These are phyloP conservation scores for Psilanteris sp. DNA, from an alignment of 1,140 invertebrate genomes.

Conservation along the genomic window DNA sequence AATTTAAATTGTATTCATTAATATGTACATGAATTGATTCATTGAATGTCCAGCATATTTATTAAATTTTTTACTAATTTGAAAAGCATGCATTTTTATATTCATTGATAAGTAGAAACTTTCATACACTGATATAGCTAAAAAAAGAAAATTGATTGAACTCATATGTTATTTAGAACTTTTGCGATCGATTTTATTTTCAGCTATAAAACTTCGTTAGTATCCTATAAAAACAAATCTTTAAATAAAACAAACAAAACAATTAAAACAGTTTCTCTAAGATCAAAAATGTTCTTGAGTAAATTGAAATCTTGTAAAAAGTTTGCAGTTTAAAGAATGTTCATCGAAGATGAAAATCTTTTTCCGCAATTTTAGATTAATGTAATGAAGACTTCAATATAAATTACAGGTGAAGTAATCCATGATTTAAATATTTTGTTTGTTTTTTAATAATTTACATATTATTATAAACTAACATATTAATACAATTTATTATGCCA, in stretches of 20 bases:
- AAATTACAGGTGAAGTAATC: too few relatives aligned
- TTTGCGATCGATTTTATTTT: constrained; percentile 26
- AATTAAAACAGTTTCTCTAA: constrained; percentile 35
- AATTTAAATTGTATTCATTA: too few relatives aligned
- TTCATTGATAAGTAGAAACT: too few relatives aligned
- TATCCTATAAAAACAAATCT: constrained; percentile 39
- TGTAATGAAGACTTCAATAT: constrained; percentile 27
- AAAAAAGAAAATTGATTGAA: not conserved
- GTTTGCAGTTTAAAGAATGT: constrained; percentile 22
- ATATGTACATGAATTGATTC: too few relatives aligned
- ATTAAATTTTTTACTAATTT: too few relatives aligned
- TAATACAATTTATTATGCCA: too few relatives aligned
- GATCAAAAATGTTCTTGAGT: constrained; percentile 41
- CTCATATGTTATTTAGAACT: constrained; percentile 37
- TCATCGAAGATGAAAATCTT: constrained; percentile 14
- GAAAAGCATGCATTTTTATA: too few relatives aligned
- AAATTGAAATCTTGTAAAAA: constrained; percentile 24
- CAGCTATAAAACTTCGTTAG: constrained; percentile 24
- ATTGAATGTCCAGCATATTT: too few relatives aligned
- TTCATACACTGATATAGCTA: not conserved
- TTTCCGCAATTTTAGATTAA: constrained; percentile 26
- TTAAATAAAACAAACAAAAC: constrained; percentile 19
- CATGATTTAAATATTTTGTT: too few relatives aligned
- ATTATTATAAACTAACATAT: too few relatives aligned
- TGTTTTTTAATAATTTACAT: too few relatives aligned